A percentile compares a stretch with the other conserved stretches of the same genome.
These are phyloP conservation scores for Callyntrura guangdongensis DNA, from an alignment of 2,888 invertebrate species.

Conservation along the genomic window DNA sequence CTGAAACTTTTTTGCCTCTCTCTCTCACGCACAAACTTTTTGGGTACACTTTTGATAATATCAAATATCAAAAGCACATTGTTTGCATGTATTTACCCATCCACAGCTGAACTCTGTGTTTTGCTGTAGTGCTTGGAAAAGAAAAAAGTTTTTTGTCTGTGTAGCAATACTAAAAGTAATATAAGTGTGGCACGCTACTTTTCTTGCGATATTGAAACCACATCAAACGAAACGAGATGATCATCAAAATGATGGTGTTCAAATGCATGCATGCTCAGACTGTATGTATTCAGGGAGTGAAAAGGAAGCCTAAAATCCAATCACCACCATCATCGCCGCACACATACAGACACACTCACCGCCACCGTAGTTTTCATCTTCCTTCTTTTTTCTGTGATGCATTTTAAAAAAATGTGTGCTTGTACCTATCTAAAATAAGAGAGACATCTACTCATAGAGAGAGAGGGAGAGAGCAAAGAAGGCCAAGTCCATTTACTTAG, in stretches of 20 bases:
- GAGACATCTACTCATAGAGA: too few relatives aligned
- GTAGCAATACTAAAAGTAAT: background rate
- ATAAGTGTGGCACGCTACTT: background rate
- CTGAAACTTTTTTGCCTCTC: too few relatives aligned
- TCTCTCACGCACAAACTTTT: too few relatives aligned
- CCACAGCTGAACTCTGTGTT: background rate
- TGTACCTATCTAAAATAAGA: background rate
- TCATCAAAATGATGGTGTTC: background rate
- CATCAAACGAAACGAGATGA: slow-evolving; percentile 36
- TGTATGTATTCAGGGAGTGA: background rate
- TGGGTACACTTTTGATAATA: too few relatives aligned
- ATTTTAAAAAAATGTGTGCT: background rate
- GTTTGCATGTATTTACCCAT: too few relatives aligned
- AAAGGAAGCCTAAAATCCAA: slow-evolving; percentile 55
- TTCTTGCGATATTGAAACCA: slow-evolving; percentile 7
- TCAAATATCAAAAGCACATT: too few relatives aligned
- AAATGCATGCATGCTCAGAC: too few relatives aligned
- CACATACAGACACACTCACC: background rate
- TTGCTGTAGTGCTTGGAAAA: background rate
- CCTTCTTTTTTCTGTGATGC: background rate
- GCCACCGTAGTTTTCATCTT: background rate
- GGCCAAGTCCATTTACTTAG: background rate
- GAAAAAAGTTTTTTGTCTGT: background rate
- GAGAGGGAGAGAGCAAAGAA: background rate
- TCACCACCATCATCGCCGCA: slow-evolving; percentile 40